Evolutionary conservation across 2,113 vertebrate species (phyloP).

Genomic region (Ovis canadensis): DNA sequence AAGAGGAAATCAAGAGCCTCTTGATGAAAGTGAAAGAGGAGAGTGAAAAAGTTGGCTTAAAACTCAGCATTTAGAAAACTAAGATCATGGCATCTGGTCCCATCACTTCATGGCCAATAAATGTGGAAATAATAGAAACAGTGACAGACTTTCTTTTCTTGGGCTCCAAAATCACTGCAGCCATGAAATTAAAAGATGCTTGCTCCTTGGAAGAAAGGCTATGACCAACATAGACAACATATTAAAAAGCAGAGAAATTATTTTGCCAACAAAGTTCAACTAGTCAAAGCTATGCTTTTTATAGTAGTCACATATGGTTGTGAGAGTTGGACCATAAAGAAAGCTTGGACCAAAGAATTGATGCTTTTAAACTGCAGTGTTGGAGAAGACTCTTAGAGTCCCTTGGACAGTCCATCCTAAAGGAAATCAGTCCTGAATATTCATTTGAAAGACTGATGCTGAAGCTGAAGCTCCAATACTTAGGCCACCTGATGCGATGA

Average conservation of each 20-base stretch:
- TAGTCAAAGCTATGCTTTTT: not conserved
- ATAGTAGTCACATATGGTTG: not conserved
- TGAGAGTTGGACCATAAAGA: not conserved
- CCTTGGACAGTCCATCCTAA: not conserved
- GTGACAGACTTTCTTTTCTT: not conserved
- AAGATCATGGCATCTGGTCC: not conserved
- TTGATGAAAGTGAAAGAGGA: not conserved
- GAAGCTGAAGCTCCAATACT: not conserved
- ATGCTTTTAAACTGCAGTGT: not conserved
- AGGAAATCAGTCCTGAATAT: not conserved
- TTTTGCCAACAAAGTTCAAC: not conserved
- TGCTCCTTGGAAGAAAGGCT: not conserved
- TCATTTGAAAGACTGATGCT: not conserved
- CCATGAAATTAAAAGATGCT: not conserved
- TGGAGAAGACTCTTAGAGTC: not conserved
- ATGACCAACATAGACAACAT: not conserved
- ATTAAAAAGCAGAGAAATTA: not conserved
- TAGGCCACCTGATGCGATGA: not conserved
- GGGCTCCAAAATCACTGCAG: not conserved
- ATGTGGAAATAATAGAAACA: not conserved
- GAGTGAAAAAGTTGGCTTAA: not conserved
- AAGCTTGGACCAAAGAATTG: not conserved
- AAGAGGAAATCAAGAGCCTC: not conserved
- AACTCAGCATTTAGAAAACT: not conserved
- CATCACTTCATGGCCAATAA: not conserved